Base-by-base conservation (phyloP, 2,113 vertebrate species). In the Xerus inauris region DNA sequence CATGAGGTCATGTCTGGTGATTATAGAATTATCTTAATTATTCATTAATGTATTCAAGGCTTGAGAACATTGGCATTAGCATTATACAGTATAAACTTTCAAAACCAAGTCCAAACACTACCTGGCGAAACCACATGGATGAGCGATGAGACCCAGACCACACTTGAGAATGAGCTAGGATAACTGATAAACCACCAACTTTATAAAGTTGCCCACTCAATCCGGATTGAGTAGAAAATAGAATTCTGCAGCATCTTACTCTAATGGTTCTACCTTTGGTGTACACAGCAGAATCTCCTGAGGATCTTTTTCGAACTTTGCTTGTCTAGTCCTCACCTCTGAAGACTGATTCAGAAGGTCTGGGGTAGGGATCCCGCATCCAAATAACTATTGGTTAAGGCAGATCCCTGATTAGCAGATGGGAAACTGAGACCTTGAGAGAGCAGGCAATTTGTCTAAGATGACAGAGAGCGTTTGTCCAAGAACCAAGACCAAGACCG, bases 1-100 rank as follows among this genome's bases (percentile, higher is more conserved):
- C 49, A 13, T 97, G 96, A 97, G 65, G 89, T 98, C 97, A 97
- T 30, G 96, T 96, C 95, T 95, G 79, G 79, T 89, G 93, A 97
- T 97, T 94, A 95, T 24, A 80, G 69, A 89, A 97, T 97, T 95
- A 95, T 87, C 93, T 93, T 94, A 96, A 97, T 97, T 94, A 96
- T 83, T 94, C 96, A 86, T 94, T 92, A 94, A 96, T 64, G 69
- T 62, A 95, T 47, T 71, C 87, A 83, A 83, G 71, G 81, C 92
- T 86, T 91, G 83, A 91, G 87, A 75, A 91, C 59, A 38, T 89
- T 40, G 83, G 80, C 75, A 75, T 84, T 69, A 38, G 38, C 83
- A 51, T 84, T 83, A 86, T 28, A 77, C 84, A 85, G 67, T 38
- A 28, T 45, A 72, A 96, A 89, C 84, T n/a, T 91, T 71, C 88